These are phyloP conservation scores for Philereme vetulata DNA, from an alignment of 2,888 invertebrate species.

Conservation along the genomic window DNA sequence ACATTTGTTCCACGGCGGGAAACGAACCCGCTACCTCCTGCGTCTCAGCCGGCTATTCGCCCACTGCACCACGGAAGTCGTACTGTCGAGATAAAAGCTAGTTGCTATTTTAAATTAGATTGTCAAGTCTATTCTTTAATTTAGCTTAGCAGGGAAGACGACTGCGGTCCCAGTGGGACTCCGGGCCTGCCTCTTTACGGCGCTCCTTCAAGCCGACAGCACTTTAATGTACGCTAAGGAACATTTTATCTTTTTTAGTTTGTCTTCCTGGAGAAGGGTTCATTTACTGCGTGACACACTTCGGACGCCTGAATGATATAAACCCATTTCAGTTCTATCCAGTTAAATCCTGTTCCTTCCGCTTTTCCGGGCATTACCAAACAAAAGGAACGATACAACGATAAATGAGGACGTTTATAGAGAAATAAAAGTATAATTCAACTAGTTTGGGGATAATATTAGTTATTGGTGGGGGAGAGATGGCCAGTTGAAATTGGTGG, in stretches of 20 bases:
- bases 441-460: conserved; percentile 48
- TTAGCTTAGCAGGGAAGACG: conserved; percentile 58
- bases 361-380: conserved; percentile 48
- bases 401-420: conserved; percentile 48
- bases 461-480: conserved; percentile 53
- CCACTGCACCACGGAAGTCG: no score
- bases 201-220: conserved; percentile 67
- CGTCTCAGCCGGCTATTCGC: no score
- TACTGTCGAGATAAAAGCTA: neutral
- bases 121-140: conserved; percentile 68
- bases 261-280: conserved; percentile 76
- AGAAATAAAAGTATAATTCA: conserved; percentile 59
- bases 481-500: conserved; percentile 56
- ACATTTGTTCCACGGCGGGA: no score
- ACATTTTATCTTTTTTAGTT: conserved; percentile 81
- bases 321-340: conserved; percentile 61
- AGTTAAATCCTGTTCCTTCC: conserved; percentile 62
- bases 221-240: conserved; percentile 79
- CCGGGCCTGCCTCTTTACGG: conserved; percentile 69
- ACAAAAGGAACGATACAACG: conserved; percentile 37
- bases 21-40: no score
- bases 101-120: conserved; percentile 33
- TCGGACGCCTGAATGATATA: conserved; percentile 70
- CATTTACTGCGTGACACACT: conserved; percentile 73
- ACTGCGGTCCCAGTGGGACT: conserved; percentile 59